Evolutionary conservation across 2,113 vertebrate species (phyloP).

Genomic region (Apteryx owenii): DNA sequence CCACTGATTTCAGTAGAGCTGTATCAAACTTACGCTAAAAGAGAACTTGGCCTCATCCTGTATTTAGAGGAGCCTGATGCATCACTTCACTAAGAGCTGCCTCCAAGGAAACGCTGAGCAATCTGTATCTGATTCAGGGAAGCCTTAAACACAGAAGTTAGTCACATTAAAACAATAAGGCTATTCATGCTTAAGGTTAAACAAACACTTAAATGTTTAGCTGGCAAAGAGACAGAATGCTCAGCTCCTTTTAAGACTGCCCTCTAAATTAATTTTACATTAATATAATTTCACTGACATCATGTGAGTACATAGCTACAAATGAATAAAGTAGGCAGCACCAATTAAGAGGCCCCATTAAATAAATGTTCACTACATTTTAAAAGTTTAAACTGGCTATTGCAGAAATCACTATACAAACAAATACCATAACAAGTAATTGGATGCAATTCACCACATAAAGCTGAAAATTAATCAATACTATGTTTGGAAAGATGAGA

Average conservation of each 20-base stretch:
- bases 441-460: not conserved
- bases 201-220: not conserved
- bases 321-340: not conserved
- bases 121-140: not conserved
- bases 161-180: not conserved
- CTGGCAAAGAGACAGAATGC: not conserved
- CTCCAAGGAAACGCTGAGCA: conserved; percentile 7
- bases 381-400: not conserved
- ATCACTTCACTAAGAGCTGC: not conserved
- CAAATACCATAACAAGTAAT: not conserved
- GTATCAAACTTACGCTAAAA: not conserved
- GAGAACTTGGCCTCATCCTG: not conserved
- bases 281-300: not conserved
- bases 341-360: not conserved
- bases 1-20: not conserved
- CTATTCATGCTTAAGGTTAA: not conserved
- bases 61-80: not conserved
- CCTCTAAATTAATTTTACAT: not conserved
- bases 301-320: not conserved
- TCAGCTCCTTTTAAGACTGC: not conserved
- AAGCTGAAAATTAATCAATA: not conserved
- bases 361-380: not conserved
- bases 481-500: not conserved
- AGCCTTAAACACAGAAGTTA: not conserved
- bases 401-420: not conserved